A percentile compares a stretch with the other conserved stretches of the same genome.
phyloP scores from a whole-genome alignment of 2,797 vertebrate genomes.

The Novumbra hubbsi region DNA sequence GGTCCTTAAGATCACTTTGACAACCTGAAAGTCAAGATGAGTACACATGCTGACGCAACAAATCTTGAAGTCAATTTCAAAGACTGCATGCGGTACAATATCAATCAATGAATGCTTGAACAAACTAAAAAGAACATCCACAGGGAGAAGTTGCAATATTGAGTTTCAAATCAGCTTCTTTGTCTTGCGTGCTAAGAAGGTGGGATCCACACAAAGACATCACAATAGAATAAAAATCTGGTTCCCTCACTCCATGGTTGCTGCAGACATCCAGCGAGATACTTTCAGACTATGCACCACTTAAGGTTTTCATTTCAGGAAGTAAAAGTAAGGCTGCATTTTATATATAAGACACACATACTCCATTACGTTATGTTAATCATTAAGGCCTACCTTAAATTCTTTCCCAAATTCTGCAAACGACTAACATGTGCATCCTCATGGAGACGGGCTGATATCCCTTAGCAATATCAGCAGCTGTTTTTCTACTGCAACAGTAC shows the following conservation, averaged over 20 bases:
- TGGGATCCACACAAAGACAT: background rate
- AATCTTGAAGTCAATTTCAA: background rate
- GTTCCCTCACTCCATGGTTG: background rate
- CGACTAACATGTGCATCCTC: constrained; percentile 17
- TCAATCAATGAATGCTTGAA: constrained; percentile 2
- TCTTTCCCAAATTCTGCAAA: constrained; percentile 3
- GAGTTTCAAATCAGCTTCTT: background rate
- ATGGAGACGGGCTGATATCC: constrained; percentile 32
- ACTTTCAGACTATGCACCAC: background rate
- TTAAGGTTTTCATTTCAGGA: background rate
- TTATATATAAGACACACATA: background rate
- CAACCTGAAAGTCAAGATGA: background rate
- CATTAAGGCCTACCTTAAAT: background rate
- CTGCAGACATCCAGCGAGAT: background rate
- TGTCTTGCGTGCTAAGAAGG: constrained; percentile 1
- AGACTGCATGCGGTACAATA: background rate
- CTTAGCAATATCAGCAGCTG: constrained; percentile 50
- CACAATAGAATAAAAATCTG: background rate
- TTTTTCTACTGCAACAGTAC: constrained; percentile 41
- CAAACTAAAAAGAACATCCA: background rate
- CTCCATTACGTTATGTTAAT: background rate
- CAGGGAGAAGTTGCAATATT: background rate
- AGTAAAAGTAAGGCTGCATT: background rate
- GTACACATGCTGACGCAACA: background rate
- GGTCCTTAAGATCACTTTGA: background rate